Evolutionary conservation across 2,113 vertebrate species (phyloP).

Genomic region (Penelope pileata): DNA sequence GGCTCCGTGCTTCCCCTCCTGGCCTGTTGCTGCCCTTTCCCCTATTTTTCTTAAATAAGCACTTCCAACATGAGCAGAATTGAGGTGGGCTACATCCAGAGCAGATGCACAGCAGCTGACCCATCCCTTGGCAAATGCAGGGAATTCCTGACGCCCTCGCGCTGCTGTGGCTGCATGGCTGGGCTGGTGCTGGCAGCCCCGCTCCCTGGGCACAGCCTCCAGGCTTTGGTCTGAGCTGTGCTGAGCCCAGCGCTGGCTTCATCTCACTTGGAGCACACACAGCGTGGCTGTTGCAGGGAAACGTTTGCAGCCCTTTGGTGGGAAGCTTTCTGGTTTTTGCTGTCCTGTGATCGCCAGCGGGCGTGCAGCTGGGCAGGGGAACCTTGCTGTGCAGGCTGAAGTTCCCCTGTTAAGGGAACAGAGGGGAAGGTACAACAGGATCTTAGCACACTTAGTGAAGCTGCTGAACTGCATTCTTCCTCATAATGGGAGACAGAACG

Average conservation of each 20-base stretch:
- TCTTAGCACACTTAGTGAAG: background rate
- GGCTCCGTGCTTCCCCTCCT: background rate
- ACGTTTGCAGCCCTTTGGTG: background rate
- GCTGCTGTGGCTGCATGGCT: background rate
- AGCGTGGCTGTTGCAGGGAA: background rate
- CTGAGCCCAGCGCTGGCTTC: background rate
- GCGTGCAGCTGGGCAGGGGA: background rate
- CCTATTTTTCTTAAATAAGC: background rate
- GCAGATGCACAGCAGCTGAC: background rate
- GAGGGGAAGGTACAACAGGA: background rate
- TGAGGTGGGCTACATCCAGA: rapidly evolving
- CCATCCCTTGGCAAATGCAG: background rate
- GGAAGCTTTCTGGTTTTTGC: background rate
- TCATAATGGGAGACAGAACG: background rate
- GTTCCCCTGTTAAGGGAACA: background rate
- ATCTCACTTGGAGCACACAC: rapidly evolving
- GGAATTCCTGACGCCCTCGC: background rate
- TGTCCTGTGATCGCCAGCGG: rapidly evolving
- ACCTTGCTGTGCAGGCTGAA: rapidly evolving
- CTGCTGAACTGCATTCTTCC: background rate
- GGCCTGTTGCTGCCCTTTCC: background rate
- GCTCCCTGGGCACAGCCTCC: background rate
- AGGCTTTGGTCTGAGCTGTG: background rate
- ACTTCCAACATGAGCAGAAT: background rate
- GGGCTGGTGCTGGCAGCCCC: rapidly evolving